Evolutionary conservation across 1,140 invertebrate genomes (phyloP).

Genomic region (Listronotus bonariensis): DNA sequence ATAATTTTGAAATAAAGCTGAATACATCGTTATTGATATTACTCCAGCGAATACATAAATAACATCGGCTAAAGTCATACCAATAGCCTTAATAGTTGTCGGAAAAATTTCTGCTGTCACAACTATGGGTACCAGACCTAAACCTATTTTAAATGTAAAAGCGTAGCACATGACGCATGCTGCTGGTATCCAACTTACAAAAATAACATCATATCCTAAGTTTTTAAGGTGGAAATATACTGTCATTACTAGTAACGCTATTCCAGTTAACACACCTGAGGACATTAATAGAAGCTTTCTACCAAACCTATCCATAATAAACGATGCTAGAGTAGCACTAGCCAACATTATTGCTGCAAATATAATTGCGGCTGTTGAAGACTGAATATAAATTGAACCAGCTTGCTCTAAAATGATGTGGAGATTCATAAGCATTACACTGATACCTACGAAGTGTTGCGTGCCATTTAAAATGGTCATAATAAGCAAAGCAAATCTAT

Average conservation of each 20-base stretch:
- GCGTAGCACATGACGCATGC: slow-evolving; percentile 43
- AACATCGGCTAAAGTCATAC: slow-evolving; percentile 48
- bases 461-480: slow-evolving; percentile 60
- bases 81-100: slow-evolving; percentile 61
- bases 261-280: slow-evolving; percentile 40
- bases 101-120: slow-evolving; percentile 73
- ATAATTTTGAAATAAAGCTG: slow-evolving; percentile 56
- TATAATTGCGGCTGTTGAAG: slow-evolving; percentile 52
- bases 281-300: slow-evolving; percentile 55
- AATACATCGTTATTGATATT: slow-evolving; percentile 69
- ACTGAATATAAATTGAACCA: slow-evolving; percentile 43
- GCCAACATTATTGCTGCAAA: slow-evolving; percentile 53
- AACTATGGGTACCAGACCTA: slow-evolving; percentile 69
- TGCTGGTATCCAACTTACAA: slow-evolving; percentile 42
- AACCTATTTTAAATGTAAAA: slow-evolving; percentile 43
- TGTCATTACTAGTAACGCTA: slow-evolving; percentile 36
- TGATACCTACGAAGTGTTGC: slow-evolving; percentile 59
- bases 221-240: slow-evolving; percentile 46
- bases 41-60: slow-evolving; percentile 59
- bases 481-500: slow-evolving; percentile 44
- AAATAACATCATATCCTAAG: slow-evolving; percentile 17
- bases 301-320: slow-evolving; percentile 55
- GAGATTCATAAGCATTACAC: slow-evolving; percentile 63
- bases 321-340: slow-evolving; percentile 45
- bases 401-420: slow-evolving; percentile 57